Base-by-base conservation (phyloP, 2,797 vertebrate genomes). In the Corythornis leucogaster region DNA sequence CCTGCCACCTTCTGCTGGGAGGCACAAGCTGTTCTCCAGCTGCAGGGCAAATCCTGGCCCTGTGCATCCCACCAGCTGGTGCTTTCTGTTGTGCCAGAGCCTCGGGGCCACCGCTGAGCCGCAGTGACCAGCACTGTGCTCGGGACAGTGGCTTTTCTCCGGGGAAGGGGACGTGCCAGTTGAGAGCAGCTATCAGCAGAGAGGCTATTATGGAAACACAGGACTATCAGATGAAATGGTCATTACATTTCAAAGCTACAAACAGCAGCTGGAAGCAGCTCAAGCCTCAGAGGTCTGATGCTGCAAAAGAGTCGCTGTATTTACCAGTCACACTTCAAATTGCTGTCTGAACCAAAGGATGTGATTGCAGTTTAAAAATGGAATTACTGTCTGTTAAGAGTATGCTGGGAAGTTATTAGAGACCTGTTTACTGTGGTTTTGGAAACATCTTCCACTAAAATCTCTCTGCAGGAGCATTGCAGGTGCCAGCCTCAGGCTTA, bases 111-210 rank as follows among this genome's bases (percentile, higher is more conserved):
- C 51, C 28, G 16, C 73, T 4, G 4, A 22, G 68, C 68, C 7
- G 2, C 9, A 45, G 24, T 3, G 8, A 35, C 21, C 82, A 31
- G 16, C 17, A 6, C 30, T 7, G 5, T 4, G 3, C 15, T 2
- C 11, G 53, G 30, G 73, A 35, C 1, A 3, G 35, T 22, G 69
- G 11, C 68, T 30, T 46, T 13, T 40, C 54, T 30, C 35, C 2
- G 0, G 43, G 50, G n/a, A 30, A 35, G 28, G 45, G 33, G 40
- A 38, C 0, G 4, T 3, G 11, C 11, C 5, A 1, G 38, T 2
- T 19, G 70, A 35, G 70, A 77, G 31, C 16, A 18, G 75, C 51
- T n/a, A 2, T 40, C 6, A 3, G 74, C 40, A 35, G 67, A 24
- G 64, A 20, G 30, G 33, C 13, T 9, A 3, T 62, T 33, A 30